Conservation (phyloP, 1,140 invertebrate genomes). For the Pseudomyrmex sp. region DNA sequence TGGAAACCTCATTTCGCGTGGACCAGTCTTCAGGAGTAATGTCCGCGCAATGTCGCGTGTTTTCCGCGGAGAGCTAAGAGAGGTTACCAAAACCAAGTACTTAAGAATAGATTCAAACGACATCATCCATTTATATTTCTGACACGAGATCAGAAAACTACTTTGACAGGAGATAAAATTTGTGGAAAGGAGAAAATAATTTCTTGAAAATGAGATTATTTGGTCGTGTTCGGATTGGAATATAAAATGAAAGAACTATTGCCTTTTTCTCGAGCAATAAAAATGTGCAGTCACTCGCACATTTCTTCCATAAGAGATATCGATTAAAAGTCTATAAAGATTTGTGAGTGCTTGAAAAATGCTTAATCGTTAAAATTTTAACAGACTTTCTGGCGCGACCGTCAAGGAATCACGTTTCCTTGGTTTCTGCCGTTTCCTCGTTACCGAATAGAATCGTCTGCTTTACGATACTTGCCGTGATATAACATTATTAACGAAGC, state of each 20-base stretch:
- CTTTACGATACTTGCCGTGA: conserved; percentile 32
- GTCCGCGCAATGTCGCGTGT: conserved; percentile 3
- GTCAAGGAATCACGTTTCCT: conserved; percentile 1
- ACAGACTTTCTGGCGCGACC: conserved; percentile 16
- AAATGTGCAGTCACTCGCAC: too few species aligned
- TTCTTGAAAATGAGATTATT: not conserved
- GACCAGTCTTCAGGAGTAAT: conserved; percentile 51
- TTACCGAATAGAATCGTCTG: conserved; percentile 34
- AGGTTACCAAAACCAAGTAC: conserved; percentile 23
- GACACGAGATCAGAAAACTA: conserved; percentile 4
- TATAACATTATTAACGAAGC: conserved; percentile 48
- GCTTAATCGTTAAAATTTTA: conserved; percentile 41
- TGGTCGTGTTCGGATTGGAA: too few species aligned
- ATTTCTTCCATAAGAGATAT: conserved; percentile 29
- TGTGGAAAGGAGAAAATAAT: not conserved
- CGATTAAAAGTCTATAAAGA: conserved; percentile 41
- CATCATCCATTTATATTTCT: not conserved
- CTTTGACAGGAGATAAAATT: not conserved
- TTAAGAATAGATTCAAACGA: conserved; percentile 48
- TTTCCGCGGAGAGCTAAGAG: conserved; percentile 25
- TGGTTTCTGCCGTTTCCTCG: conserved; percentile 23
- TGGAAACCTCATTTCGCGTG: conserved; percentile 71
- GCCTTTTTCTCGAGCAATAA: not conserved
- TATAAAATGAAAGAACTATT: conserved; percentile 9
- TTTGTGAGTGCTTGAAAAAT: conserved; percentile 32